Conservation (phyloP, 2,113 vertebrate species). For the Lycaon pictus region DNA sequence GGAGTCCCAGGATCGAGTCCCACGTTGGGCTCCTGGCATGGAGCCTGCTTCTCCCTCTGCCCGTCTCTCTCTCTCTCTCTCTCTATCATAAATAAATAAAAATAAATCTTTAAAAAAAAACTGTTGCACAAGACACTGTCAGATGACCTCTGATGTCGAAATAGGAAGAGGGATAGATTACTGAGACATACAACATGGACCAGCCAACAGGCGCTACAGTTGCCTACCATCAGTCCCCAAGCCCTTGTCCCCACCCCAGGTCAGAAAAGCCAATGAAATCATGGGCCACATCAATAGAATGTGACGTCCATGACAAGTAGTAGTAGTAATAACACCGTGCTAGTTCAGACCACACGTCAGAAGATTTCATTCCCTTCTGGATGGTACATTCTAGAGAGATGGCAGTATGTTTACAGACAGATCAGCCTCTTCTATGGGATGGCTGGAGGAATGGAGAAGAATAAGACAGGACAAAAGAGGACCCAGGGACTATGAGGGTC, state of each 20-base stretch:
- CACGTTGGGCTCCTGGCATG: too few species aligned
- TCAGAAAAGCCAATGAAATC: neutral
- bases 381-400: neutral
- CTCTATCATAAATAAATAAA: neutral
- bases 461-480: neutral
- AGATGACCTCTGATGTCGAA: neutral
- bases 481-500: too few species aligned
- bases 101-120: neutral
- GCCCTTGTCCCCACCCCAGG: neutral
- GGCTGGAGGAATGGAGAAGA: neutral
- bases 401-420: neutral
- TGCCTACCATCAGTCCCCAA: neutral
- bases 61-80: too few species aligned
- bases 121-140: neutral
- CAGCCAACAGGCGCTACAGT: neutral
- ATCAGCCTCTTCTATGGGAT: neutral
- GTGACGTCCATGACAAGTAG: neutral
- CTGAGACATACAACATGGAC: neutral
- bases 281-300: neutral
- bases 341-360: neutral
- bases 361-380: neutral
- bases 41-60: too few species aligned
- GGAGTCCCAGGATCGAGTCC: too few species aligned
- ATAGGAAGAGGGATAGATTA: neutral
- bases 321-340: neutral